Base-by-base conservation (phyloP, 1,140 invertebrate genomes). In the Sitodiplosis mosellana region DNA sequence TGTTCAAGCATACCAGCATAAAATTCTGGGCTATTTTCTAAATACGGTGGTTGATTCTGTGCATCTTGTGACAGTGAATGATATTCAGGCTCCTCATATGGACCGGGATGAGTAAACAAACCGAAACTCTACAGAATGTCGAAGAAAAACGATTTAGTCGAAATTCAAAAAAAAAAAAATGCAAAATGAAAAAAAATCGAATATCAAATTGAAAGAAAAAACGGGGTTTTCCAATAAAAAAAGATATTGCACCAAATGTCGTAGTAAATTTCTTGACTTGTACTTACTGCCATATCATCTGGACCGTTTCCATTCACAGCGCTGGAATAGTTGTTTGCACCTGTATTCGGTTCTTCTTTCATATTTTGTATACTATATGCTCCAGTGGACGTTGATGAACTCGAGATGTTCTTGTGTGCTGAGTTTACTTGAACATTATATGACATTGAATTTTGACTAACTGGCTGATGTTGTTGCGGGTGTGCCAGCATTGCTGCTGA, bases 11-110 rank as follows among this genome's bases (percentile, higher is more conserved):
- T 58, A 51, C 76, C 75, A 53, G 74, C 67, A 52, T 89, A 87
- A 55, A 86, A 84, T 55, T 87, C 83, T 40, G 80, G 78, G 55
- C 77, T 79, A 53, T 70, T 73, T 47, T 85, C 82, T 51, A 76
- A 60, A 53, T 71, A 75, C 37, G 61, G 65, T 55, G 74, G 71
- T 53, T 76, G 72, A 50, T 73, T 75, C 53, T 83, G 82, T 60
- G 85, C 85, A 42, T 87, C 82, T 46, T 75, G 65, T 19, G 55
- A 53, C 6, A 59, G 48, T 22, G 55, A 59, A 20, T 64, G 60
- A 49, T 64, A 62, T 17, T 64, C 61, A 41, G 52, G 58, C 36
- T 64, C 62, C 48, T 64, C 58, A 44, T 54, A 54, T 8, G 49
- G 46, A 2, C 34, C 40, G 22, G 45, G 38, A 49, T 52, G 51